Evolutionary conservation across 2,888 invertebrate species (phyloP), one percentile per base, ranked within the genome.

Genomic region (Polydrusus pterygomalis): DNA sequence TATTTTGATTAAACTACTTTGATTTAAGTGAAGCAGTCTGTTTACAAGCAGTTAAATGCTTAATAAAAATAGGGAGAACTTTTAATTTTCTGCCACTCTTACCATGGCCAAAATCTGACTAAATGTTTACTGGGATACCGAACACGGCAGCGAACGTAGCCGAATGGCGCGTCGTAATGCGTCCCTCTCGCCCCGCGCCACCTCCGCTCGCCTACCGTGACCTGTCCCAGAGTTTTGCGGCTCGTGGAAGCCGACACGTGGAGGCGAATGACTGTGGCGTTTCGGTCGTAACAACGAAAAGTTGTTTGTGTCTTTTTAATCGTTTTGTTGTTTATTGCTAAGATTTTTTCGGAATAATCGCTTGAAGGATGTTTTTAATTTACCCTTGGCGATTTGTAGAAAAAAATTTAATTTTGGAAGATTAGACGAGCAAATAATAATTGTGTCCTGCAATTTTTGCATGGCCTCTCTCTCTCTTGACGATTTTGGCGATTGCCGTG

Each of bases 71-170:
- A 47, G 49, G 63, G 72, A 69, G 72, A 58, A 79, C 75, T 81
- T 81, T 78, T 73, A 79, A 83, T 83, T 70, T 82, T 77, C 80
- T 78, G 83, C 85, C 82, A 83, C 82, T 82, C 84, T 79, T 81
- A 74, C 64, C 79, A 82, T 83, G 81, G 83, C 83, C 82, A 85
- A 86, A 86, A 86, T 86, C 86, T 85, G 85, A 87, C 87, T 87
- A 78, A 86, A 86, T 86, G 84, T 85, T 87, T 87, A 87, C 86
- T 85, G 84, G 83, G 65, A 47, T 40, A 45, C 74, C 81, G 82
- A 80, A 84, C 85, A 84, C 81, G 68, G 60, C 62, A 58, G 70
- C 84, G 85, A 79, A 51, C 18, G 65, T 45, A 11, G 58, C 75
- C 86, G 87, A 82, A 71, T 40, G 54, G 58, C 78, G 58, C 78